These are phyloP conservation scores for Crotalus viridis DNA, from an alignment of 2,113 vertebrate genomes.

Conservation along the genomic window DNA sequence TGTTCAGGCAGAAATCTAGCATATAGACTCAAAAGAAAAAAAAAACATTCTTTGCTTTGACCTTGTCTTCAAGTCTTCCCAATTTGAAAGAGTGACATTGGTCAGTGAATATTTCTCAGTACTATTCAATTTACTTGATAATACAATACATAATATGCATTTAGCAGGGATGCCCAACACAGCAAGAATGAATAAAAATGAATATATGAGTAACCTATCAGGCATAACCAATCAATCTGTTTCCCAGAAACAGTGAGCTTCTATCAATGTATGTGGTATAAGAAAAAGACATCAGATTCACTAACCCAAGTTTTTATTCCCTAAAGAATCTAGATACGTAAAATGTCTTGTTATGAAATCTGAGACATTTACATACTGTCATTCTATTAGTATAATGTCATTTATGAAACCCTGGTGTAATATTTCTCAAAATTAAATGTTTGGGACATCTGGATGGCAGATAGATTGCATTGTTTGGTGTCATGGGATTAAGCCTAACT, in stretches of 20 bases:
- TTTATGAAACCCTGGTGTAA: not conserved
- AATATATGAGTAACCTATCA: not conserved
- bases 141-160: not conserved
- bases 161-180: not conserved
- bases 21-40: not conserved
- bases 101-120: not conserved
- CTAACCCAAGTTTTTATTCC: not conserved
- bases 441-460: slow-evolving; percentile 20
- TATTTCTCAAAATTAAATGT: not conserved
- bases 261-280: not conserved
- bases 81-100: not conserved
- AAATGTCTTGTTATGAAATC: not conserved
- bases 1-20: not conserved
- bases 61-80: not conserved
- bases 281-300: not conserved
- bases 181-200: not conserved
- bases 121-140: not conserved
- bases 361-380: slow-evolving; percentile 5
- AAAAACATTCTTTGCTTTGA: not conserved
- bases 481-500: slow-evolving; percentile 5
- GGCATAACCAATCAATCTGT: not conserved
- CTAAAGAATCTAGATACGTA: not conserved
- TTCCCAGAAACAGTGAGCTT: not conserved
- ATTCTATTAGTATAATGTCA: not conserved
- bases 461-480: not conserved